phyloP scores from a whole-genome alignment of 1,140 invertebrate genomes.

The Artemia franciscana region DNA sequence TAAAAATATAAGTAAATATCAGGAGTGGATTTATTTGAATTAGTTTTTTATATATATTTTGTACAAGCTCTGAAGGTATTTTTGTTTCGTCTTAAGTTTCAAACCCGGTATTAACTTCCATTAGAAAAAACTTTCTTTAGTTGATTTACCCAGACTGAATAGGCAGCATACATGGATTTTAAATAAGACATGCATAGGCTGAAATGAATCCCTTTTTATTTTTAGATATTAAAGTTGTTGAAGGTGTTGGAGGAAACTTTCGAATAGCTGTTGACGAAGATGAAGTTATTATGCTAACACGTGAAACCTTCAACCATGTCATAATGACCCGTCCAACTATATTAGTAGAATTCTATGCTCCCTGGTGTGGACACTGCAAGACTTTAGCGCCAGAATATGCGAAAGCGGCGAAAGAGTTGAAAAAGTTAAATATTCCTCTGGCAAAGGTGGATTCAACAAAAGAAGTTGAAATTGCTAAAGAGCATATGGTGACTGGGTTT shows the following conservation, averaged over 20 bases:
- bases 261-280: conserved; percentile 20
- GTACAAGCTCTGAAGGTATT: too few species aligned
- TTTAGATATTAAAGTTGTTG: conserved; percentile 15
- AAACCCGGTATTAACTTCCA: too few species aligned
- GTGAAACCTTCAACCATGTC: conserved; percentile 24
- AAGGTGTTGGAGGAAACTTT: conserved; percentile 16
- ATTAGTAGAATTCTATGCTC: conserved; percentile 29
- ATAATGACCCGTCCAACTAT: conserved; percentile 20
- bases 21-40: too few species aligned
- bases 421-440: conserved; percentile 21
- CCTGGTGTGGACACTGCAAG: conserved; percentile 24
- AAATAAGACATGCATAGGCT: too few species aligned
- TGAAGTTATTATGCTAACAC: conserved; percentile 23
- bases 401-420: conserved; percentile 17
- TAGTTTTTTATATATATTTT: too few species aligned
- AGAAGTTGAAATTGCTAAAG: conserved; percentile 22
- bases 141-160: too few species aligned
- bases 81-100: too few species aligned
- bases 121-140: too few species aligned
- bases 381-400: conserved; percentile 19
- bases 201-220: conserved; percentile 8
- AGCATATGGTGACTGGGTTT: conserved; percentile 21
- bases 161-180: too few species aligned
- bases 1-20: too few species aligned
- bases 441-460: conserved; percentile 28